These are phyloP conservation scores for Scopus umbretta DNA, from an alignment of 2,113 vertebrate genomes.

Conservation along the genomic window DNA sequence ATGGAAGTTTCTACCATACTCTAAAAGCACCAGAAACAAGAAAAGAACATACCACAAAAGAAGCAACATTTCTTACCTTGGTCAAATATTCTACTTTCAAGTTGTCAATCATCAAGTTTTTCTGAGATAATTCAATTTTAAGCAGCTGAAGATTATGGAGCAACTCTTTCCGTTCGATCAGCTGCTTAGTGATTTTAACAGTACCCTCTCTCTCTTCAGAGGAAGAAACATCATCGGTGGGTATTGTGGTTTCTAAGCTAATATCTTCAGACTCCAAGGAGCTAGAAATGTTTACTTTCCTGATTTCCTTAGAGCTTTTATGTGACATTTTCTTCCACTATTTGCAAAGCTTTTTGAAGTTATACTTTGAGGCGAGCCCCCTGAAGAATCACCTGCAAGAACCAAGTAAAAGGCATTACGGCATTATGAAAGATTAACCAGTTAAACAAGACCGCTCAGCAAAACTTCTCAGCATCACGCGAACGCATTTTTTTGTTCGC, in stretches of 20 bases:
- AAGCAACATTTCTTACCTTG: conserved; percentile 73
- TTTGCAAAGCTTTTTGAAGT: not conserved
- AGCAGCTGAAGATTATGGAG: conserved; percentile 88
- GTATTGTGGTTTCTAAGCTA: conserved; percentile 94
- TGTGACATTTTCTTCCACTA: conserved; percentile 77
- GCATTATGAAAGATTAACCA: not conserved
- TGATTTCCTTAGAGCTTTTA: conserved; percentile 72
- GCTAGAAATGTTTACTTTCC: conserved; percentile 84
- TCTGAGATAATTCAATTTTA: conserved; percentile 94
- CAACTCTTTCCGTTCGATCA: conserved; percentile 91
- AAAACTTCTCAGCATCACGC: not conserved
- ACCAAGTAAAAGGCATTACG: not conserved
- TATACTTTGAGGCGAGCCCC: not conserved
- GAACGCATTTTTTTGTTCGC: not conserved
- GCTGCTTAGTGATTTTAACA: conserved; percentile 86
- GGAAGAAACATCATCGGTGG: conserved; percentile 91
- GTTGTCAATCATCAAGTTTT: conserved; percentile 91
- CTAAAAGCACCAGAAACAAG: not conserved
- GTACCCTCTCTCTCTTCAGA: conserved; percentile 87
- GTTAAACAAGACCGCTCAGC: not conserved
- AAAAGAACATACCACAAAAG: not conserved
- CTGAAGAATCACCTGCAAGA: conserved; percentile 3
- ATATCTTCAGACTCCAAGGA: conserved; percentile 95
- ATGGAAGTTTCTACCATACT: not conserved
- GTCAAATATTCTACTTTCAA: conserved; percentile 92